Conservation (phyloP, 2,888 invertebrate genomes). For the Papilio demoleus region DNA sequence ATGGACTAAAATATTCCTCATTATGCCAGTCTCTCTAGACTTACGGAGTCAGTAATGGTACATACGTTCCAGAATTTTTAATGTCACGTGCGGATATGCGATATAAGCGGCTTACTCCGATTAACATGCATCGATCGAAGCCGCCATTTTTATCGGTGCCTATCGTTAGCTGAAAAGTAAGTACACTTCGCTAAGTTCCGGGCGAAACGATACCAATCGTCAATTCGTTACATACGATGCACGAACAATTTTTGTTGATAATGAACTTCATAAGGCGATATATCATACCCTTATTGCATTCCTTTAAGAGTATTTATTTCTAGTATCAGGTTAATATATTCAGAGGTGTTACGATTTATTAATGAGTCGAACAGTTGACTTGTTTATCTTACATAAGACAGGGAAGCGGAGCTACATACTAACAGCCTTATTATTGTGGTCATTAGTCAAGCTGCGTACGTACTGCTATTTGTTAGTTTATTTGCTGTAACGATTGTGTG, state of each 20-base stretch:
- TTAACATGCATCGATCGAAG: slow-evolving; percentile 28
- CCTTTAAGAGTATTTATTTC: background rate
- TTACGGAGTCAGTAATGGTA: slow-evolving; percentile 3
- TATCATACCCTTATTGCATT: background rate
- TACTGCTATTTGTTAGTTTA: slow-evolving; percentile 43
- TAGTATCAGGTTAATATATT: slow-evolving; percentile 23
- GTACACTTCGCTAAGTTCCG: slow-evolving; percentile 6
- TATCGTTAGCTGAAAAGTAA: slow-evolving; percentile 21
- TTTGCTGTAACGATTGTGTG: slow-evolving; percentile 44
- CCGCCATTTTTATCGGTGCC: slow-evolving; percentile 20
- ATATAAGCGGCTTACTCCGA: slow-evolving; percentile 23
- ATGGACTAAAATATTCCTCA: slow-evolving; percentile 36
- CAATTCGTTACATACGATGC: slow-evolving; percentile 13
- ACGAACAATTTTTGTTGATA: slow-evolving; percentile 21
- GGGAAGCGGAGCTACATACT: slow-evolving; percentile 43
- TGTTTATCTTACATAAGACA: slow-evolving; percentile 54
- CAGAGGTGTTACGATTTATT: slow-evolving; percentile 50
- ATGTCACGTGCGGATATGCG: slow-evolving; percentile 26
- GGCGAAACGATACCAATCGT: slow-evolving; percentile 17
- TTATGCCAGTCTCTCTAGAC: slow-evolving; percentile 28
- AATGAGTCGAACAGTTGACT: slow-evolving; percentile 54
- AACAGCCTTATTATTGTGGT: slow-evolving; percentile 44
- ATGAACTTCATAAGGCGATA: background rate
- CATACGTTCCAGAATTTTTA: slow-evolving; percentile 18
- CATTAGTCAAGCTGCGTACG: slow-evolving; percentile 38